phyloP scores from a whole-genome alignment of 1,140 invertebrate species.

The Branchinecta lindahli region DNA sequence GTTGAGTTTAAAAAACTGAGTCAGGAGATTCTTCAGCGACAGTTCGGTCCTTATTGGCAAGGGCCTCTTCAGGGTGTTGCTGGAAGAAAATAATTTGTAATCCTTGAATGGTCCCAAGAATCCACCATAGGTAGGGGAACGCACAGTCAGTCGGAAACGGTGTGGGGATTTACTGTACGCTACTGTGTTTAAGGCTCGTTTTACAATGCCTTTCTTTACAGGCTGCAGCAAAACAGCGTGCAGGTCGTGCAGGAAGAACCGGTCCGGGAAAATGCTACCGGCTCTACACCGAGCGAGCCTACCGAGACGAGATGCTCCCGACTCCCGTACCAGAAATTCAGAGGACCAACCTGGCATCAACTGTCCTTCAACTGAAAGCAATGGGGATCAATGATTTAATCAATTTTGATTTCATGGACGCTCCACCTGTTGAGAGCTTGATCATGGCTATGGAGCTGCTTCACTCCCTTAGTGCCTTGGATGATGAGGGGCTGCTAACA shows the following conservation, averaged over 20 bases:
- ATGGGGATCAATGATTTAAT: conserved; percentile 99
- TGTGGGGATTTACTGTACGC: too few species aligned
- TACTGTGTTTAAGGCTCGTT: too few species aligned
- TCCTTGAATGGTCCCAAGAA: too few species aligned
- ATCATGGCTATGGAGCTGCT: conserved; percentile 95
- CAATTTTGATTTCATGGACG: conserved; percentile 99
- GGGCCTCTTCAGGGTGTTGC: too few species aligned
- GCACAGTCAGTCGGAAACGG: too few species aligned
- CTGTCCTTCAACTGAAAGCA: conserved; percentile 87
- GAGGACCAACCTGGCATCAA: conserved; percentile 90
- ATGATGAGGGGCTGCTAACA: conserved; percentile 90
- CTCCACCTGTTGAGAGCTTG: conserved; percentile 88
- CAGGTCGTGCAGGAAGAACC: conserved; percentile 86
- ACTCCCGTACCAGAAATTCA: conserved; percentile 99
- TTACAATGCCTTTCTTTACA: conserved; percentile 20
- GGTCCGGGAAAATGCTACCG: conserved; percentile 95
- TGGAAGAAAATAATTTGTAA: too few species aligned
- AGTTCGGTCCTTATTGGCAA: too few species aligned
- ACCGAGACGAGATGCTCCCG: conserved; percentile 94
- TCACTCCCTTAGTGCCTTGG: conserved; percentile 89
- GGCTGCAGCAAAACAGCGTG: conserved; percentile 93
- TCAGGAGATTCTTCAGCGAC: too few species aligned
- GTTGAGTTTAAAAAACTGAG: too few species aligned
- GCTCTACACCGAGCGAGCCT: conserved; percentile 96
- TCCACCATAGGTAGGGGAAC: too few species aligned